Base-by-base conservation (phyloP, 2,113 vertebrate species). In the Dryoscopus gambensis region DNA sequence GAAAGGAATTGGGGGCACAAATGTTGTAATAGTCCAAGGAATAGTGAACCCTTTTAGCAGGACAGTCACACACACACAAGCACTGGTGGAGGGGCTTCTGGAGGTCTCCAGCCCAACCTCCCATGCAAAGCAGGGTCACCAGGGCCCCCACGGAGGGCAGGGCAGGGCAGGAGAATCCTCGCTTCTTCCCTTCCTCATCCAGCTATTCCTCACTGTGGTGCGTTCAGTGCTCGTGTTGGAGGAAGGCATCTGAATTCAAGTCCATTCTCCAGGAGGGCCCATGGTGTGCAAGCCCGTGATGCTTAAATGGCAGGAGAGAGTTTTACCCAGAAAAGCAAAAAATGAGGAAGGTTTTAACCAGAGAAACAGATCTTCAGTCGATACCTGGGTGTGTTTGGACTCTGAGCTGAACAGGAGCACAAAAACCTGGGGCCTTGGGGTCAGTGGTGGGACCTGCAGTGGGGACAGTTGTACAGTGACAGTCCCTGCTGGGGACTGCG, bases 261-360 rank as follows among this genome's bases (percentile, higher is more conserved):
- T 21, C 14, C 15, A 1, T 64, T 60, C 57, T 33, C 14, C 76
- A 49, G 16, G 21, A 73, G 50, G 21, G n/a, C 30, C 46, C 3
- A 0, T 24, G 46, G 24, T 1, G 1, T 57, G 53, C 37, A 57
- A 80, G 21, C 10, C 35, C 35, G 35, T 0, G 1, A 5, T 35
- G 21, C 21, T 68, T 30, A 18, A 71, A 44, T 47, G 71, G n/a
- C 69, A 62, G 56, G 63, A 69, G 30, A 28, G 69, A n/a, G 24
- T 67, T 86, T 55, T 46, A 37, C 23, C 19, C 73, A 68, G 49
- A 64, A 64, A 65, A 69, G 35, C 0, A 2, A 55, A 60, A 83
- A 63, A 13, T 2, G 10, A 39, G 37, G 40, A 42, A n/a, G 25
- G 4, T 64, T 83, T 90, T 44, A 56, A 65, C 37, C 35, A 64